Evolutionary conservation across 1,140 invertebrate genomes (phyloP).

Genomic region (Lordiphosa clarofinis): DNA sequence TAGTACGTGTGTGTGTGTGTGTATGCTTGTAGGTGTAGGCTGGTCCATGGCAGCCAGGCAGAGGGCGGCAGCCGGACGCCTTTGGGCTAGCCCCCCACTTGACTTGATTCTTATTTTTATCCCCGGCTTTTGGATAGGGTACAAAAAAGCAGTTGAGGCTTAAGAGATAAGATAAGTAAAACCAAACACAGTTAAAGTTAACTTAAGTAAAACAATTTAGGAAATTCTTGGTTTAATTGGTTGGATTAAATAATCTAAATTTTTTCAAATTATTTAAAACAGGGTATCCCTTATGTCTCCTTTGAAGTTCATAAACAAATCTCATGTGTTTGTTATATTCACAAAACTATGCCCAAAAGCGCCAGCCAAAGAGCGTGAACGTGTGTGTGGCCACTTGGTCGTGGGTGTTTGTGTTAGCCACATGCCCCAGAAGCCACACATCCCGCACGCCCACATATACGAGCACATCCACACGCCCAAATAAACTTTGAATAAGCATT

Average conservation of each 20-base stretch:
- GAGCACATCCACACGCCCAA: slow-evolving; percentile 41
- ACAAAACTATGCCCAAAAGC: slow-evolving; percentile 42
- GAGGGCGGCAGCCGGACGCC: slow-evolving; percentile 40
- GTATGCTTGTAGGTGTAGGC: not conserved
- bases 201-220: too few species aligned
- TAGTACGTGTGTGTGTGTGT: slow-evolving; percentile 8
- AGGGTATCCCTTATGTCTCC: not conserved
- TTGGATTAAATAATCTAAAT: too few species aligned
- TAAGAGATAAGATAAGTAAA: too few species aligned
- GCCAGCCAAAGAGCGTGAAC: slow-evolving; percentile 31
- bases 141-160: too few species aligned
- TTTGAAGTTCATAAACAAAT: slow-evolving; percentile 1
- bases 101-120: slow-evolving; percentile 62
- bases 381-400: slow-evolving; percentile 36
- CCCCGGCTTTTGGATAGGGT: slow-evolving; percentile 6
- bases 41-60: slow-evolving; percentile 14
- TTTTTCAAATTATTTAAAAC: too few species aligned
- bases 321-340: slow-evolving; percentile 10
- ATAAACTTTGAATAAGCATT: slow-evolving; percentile 78
- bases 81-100: slow-evolving; percentile 49
- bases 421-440: too few species aligned
- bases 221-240: too few species aligned
- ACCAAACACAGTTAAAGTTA: too few species aligned
- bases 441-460: not conserved
- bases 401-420: slow-evolving; percentile 39